Conservation (phyloP, 2,797 vertebrate genomes). For the Notolabrus celidotus region DNA sequence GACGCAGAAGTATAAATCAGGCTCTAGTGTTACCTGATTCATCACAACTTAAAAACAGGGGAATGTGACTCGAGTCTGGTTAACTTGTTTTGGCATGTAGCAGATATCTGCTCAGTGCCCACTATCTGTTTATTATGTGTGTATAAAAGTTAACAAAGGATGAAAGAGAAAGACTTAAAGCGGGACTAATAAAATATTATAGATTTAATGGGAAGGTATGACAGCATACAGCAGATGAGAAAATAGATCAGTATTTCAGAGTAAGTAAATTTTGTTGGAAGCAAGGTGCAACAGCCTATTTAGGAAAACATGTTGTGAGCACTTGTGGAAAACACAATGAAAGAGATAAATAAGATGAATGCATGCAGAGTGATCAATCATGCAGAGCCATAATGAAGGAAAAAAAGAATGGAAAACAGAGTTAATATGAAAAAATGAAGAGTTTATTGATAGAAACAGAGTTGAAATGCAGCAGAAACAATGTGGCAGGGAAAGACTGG, state of each 20-base stretch:
- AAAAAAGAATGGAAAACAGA: constrained; percentile 33
- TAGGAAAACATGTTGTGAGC: not conserved
- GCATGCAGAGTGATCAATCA: constrained; percentile 16
- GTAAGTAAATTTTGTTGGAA: too few relatives aligned
- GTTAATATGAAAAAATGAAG: constrained; percentile 28
- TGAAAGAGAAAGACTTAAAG: too few relatives aligned
- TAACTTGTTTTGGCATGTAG: too few relatives aligned
- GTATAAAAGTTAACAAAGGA: too few relatives aligned
- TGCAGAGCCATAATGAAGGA: constrained; percentile 32
- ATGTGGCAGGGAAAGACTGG: constrained; percentile 21
- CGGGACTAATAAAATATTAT: not conserved
- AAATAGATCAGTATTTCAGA: not conserved
- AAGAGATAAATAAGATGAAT: not conserved
- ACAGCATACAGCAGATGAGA: constrained; percentile 2
- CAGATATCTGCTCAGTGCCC: too few relatives aligned
- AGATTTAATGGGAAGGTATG: not conserved
- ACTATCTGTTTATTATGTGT: too few relatives aligned
- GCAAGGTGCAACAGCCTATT: not conserved
- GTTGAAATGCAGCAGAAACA: constrained; percentile 49
- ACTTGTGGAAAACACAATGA: not conserved
- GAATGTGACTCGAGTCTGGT: too few relatives aligned
- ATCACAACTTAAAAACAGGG: too few relatives aligned
- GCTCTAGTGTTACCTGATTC: too few relatives aligned
- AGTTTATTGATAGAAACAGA: constrained; percentile 70
- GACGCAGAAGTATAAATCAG: too few relatives aligned